Evolutionary conservation across 2,113 vertebrate genomes (phyloP).

Genomic region (Micronisus gabar): DNA sequence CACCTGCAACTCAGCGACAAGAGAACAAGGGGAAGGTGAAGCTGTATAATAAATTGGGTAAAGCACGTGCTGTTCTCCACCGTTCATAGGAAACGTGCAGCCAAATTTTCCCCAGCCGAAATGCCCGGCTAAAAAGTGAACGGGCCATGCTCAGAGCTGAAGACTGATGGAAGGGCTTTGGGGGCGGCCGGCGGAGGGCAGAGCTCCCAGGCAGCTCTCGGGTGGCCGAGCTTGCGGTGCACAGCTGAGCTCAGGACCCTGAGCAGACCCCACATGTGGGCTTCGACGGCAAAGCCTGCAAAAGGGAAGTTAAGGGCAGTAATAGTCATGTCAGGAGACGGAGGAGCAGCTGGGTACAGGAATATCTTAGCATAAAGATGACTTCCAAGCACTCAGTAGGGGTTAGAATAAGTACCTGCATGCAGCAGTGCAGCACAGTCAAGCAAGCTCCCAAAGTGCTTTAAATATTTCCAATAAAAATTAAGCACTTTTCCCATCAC

Average conservation of each 20-base stretch:
- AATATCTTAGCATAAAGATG: not conserved
- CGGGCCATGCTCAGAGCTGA: not conserved
- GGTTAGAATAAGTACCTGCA: not conserved
- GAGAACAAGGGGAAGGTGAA: not conserved
- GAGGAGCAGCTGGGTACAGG: not conserved
- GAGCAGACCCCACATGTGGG: no score
- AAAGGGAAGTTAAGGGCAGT: not conserved
- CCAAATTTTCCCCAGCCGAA: not conserved
- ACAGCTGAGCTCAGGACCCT: no score
- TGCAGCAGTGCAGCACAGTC: not conserved
- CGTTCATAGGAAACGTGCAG: not conserved
- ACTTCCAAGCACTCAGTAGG: not conserved
- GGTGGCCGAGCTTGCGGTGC: no score
- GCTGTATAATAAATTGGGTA: not conserved
- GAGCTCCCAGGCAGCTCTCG: not conserved
- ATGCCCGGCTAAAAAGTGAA: not conserved
- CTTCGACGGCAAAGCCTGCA: not conserved
- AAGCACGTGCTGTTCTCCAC: not conserved
- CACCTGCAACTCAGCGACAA: not conserved
- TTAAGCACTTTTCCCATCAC: not conserved
- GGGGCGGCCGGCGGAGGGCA: not conserved
- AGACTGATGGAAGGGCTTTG: not conserved
- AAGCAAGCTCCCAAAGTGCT: not conserved
- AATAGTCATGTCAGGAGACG: not conserved
- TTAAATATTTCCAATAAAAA: slow-evolving; percentile 4